These are phyloP conservation scores for Symphodus melops DNA, from an alignment of 2,113 vertebrate genomes.

Conservation along the genomic window DNA sequence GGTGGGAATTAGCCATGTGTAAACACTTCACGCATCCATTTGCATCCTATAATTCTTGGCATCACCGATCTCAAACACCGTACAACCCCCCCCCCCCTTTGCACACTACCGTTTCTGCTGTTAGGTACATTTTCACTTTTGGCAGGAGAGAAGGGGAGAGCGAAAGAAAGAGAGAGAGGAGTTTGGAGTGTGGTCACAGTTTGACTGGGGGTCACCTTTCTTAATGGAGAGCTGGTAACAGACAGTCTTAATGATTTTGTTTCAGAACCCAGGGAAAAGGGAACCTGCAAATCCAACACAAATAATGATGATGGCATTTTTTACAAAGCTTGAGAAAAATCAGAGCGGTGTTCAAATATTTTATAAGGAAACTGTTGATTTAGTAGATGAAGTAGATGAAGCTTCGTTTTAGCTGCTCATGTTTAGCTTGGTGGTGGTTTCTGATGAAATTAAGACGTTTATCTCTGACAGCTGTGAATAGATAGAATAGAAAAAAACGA, in stretches of 20 bases:
- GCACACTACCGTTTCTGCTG: slow-evolving; percentile 48
- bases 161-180: neutral
- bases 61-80: slow-evolving; percentile 52
- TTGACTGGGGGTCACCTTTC: slow-evolving; percentile 61
- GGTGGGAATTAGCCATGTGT: slow-evolving; percentile 78
- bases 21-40: slow-evolving; percentile 77
- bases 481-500: too few relatives aligned
- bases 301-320: neutral
- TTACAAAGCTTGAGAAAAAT: neutral
- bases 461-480: too few relatives aligned
- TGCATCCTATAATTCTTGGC: slow-evolving; percentile 72
- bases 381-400: too few relatives aligned
- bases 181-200: slow-evolving; percentile 5
- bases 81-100: slow-evolving; percentile 29
- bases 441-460: too few relatives aligned
- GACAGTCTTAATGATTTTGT: neutral
- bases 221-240: neutral
- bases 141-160: slow-evolving; percentile 6
- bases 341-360: neutral
- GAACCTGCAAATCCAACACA: neutral
- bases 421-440: too few relatives aligned
- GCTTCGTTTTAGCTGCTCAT: too few relatives aligned
- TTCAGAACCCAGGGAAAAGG: neutral
- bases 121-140: slow-evolving; percentile 57
- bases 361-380: too few relatives aligned